A percentile compares a stretch with the other conserved stretches of the same genome.
phyloP scores from a whole-genome alignment of 2,113 vertebrate genomes.

The Pleuronectes platessa region DNA sequence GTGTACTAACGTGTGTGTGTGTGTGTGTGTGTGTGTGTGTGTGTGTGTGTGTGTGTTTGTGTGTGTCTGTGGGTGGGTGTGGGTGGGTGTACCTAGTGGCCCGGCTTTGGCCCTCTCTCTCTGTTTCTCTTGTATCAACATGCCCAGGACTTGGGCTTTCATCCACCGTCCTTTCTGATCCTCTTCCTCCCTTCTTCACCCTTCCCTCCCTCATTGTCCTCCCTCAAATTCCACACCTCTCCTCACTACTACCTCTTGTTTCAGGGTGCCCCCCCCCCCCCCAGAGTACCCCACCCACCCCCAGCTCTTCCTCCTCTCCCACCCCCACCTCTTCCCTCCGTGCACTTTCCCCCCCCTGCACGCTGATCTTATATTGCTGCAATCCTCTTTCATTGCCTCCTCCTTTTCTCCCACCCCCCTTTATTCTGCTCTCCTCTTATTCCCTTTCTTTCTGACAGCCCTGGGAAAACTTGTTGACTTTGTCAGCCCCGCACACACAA shows the following conservation, averaged over 20 bases:
- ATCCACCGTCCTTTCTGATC: conserved; percentile 41
- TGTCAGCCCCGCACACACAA: conserved; percentile 38
- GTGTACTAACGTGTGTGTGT: too few relatives aligned
- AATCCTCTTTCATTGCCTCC: conserved; percentile 60
- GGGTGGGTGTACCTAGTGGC: conserved; percentile 8
- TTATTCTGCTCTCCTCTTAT: conserved; percentile 43
- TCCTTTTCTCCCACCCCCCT: conserved; percentile 1
- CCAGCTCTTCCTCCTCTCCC: conserved; percentile 41
- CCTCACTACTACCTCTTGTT: conserved; percentile 46
- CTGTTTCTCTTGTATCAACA: conserved; percentile 53
- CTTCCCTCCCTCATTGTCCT: conserved; percentile 23
- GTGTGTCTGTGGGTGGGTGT: too few relatives aligned
- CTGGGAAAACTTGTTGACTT: conserved; percentile 84
- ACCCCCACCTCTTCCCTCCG: conserved; percentile 42
- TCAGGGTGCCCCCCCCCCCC: conserved; percentile 24
- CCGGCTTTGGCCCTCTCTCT: conserved; percentile 28
- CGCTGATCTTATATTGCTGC: conserved; percentile 68
- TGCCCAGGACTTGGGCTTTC: conserved; percentile 40
- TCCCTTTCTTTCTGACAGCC: conserved; percentile 65
- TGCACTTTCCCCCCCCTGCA: conserved; percentile 38
- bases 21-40: too few relatives aligned
- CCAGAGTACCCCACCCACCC: conserved; percentile 41
- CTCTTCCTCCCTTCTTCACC: conserved; percentile 23
- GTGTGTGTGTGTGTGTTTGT: too few relatives aligned
- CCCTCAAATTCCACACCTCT: conserved; percentile 59